Conservation (phyloP, 2,888 invertebrate genomes). For the Subacronicta megacephala region DNA sequence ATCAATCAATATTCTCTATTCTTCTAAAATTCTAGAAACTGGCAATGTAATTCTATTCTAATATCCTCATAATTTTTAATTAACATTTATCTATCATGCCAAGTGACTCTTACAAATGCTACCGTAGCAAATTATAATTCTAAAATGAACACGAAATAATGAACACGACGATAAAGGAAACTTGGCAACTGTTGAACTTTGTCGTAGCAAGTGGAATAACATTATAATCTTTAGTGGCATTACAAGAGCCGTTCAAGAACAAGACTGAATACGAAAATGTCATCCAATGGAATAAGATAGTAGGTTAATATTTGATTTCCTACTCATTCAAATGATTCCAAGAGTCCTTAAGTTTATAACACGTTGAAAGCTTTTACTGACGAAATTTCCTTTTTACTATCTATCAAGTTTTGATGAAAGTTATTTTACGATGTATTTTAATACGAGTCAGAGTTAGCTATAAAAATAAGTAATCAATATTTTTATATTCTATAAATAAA, state of each 20-base stretch:
- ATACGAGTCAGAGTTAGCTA: no score
- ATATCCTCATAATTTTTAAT: no score
- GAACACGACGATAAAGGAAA: constrained; percentile 28
- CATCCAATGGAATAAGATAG: constrained; percentile 64
- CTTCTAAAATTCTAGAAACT: no score
- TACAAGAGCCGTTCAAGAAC: constrained; percentile 58
- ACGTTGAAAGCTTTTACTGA: constrained; percentile 21
- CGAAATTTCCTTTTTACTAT: constrained; percentile 22
- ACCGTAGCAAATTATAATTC: constrained; percentile 7
- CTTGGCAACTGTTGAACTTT: constrained; percentile 40
- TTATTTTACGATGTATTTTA: neutral
- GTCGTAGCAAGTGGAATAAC: constrained; percentile 56
- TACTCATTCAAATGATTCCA: constrained; percentile 43
- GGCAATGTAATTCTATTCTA: no score
- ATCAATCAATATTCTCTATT: no score
- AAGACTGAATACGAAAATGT: constrained; percentile 62
- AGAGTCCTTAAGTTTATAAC: constrained; percentile 38
- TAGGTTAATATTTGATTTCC: constrained; percentile 60
- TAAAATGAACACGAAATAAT: constrained; percentile 27
- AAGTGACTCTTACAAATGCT: no score
- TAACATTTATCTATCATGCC: no score
- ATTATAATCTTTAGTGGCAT: constrained; percentile 69
- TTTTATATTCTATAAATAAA: no score
- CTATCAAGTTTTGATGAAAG: constrained; percentile 11
- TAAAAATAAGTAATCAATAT: no score